Conservation (phyloP, 2,888 invertebrate genomes). For the Apodemia duryi region DNA sequence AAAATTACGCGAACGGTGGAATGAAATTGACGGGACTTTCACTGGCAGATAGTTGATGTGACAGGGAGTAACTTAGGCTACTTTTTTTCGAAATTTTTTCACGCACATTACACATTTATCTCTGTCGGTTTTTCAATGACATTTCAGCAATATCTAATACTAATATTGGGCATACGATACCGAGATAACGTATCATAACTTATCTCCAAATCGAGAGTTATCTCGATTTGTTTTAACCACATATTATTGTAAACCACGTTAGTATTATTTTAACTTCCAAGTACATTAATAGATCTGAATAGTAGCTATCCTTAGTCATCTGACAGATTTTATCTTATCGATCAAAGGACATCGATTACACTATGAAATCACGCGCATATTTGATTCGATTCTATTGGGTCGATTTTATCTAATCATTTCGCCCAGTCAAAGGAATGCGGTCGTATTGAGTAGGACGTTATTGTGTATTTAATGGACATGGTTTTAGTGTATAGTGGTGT, state of each 20-base stretch:
- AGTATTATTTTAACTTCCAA: slow-evolving; percentile 32
- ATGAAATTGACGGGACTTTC: too few relatives aligned
- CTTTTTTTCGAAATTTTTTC: too few relatives aligned
- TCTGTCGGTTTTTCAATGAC: slow-evolving; percentile 7
- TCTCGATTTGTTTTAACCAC: slow-evolving; percentile 16
- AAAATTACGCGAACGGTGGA: too few relatives aligned
- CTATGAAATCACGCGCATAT: slow-evolving; percentile 60
- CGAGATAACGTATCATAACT: slow-evolving; percentile 42
- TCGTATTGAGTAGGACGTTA: slow-evolving; percentile 34
- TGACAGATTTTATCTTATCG: slow-evolving; percentile 47
- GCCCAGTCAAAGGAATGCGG: slow-evolving; percentile 42
- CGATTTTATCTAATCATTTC: slow-evolving; percentile 44
- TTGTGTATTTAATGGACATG: slow-evolving; percentile 11
- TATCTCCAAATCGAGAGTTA: slow-evolving; percentile 43
- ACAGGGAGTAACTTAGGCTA: too few relatives aligned
- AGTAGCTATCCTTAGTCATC: slow-evolving; percentile 15
- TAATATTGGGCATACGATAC: slow-evolving; percentile 39
- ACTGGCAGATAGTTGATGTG: too few relatives aligned
- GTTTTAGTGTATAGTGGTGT: slow-evolving; percentile 24
- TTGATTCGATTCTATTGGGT: slow-evolving; percentile 51
- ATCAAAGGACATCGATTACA: slow-evolving; percentile 51
- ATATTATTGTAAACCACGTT: slow-evolving; percentile 35
- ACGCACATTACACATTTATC: neutral
- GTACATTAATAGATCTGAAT: slow-evolving; percentile 33
- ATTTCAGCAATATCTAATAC: slow-evolving; percentile 19